Evolutionary conservation across 2,113 vertebrate species (phyloP).

Genomic region (Salvelinus alpinus): DNA sequence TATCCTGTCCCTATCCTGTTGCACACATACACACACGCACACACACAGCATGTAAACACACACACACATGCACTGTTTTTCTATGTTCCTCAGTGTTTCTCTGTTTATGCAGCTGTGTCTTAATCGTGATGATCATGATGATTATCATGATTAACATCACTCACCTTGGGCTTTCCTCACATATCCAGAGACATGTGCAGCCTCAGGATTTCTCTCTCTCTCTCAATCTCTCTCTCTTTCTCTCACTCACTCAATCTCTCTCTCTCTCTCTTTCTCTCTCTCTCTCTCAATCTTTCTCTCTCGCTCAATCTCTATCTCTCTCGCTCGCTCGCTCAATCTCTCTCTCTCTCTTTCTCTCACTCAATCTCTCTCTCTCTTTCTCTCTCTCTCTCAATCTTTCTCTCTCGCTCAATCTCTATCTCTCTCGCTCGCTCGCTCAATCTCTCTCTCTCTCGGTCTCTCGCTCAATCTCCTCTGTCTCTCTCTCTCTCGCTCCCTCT

Average conservation of each 20-base stretch:
- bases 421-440: background rate
- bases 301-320: background rate
- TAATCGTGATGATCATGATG: conserved; percentile 36
- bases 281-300: background rate
- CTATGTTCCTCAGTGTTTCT: conserved; percentile 18
- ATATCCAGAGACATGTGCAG: conserved; percentile 36
- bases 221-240: background rate
- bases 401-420: background rate
- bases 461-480: background rate
- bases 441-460: conserved; percentile 1
- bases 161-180: conserved; percentile 43
- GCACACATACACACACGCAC: conserved; percentile 11
- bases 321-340: background rate
- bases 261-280: background rate
- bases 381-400: background rate
- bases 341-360: background rate
- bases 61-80: conserved; percentile 1
- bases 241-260: background rate
- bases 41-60: background rate
- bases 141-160: conserved; percentile 57
- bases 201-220: conserved; percentile 11
- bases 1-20: conserved; percentile 29
- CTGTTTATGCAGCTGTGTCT: conserved; percentile 56
- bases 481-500: background rate
- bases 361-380: background rate